These are phyloP conservation scores for Takifugu flavidus DNA, from an alignment of 2,113 vertebrate species.

Conservation along the genomic window DNA sequence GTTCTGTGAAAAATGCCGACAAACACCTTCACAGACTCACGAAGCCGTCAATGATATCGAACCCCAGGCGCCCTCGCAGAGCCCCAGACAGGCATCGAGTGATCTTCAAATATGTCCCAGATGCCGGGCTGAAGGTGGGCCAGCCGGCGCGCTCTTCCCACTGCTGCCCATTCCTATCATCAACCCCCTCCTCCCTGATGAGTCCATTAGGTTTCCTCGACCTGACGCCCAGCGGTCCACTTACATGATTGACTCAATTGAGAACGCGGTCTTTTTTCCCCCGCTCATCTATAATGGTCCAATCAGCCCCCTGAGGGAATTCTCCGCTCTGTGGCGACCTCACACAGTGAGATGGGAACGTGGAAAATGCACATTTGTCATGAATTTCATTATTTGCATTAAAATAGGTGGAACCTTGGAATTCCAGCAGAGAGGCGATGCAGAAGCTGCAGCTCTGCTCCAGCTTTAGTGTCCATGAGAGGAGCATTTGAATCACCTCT, in stretches of 20 bases:
- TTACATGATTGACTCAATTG: slow-evolving; percentile 74
- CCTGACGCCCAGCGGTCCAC: slow-evolving; percentile 64
- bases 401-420: too few relatives aligned
- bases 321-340: slow-evolving; percentile 47
- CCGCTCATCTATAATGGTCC: slow-evolving; percentile 71
- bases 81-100: not conserved
- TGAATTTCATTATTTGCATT: too few relatives aligned
- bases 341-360: slow-evolving; percentile 39
- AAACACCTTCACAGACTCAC: too few relatives aligned
- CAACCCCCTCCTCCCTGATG: slow-evolving; percentile 62
- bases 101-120: slow-evolving; percentile 8
- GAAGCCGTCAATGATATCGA: too few relatives aligned
- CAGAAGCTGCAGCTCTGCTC: too few relatives aligned
- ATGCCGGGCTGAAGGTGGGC: slow-evolving; percentile 27
- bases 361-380: slow-evolving; percentile 7
- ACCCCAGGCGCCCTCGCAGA: too few relatives aligned
- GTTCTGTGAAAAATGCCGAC: too few relatives aligned
- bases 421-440: too few relatives aligned
- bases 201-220: slow-evolving; percentile 68
- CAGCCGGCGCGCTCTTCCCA: slow-evolving; percentile 24
- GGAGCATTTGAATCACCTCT: too few relatives aligned
- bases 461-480: too few relatives aligned
- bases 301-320: slow-evolving; percentile 66
- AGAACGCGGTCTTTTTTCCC: slow-evolving; percentile 53
- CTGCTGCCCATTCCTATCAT: slow-evolving; percentile 45